Evolutionary conservation across 1,140 invertebrate genomes (phyloP).

Genomic region (Manduca sexta): DNA sequence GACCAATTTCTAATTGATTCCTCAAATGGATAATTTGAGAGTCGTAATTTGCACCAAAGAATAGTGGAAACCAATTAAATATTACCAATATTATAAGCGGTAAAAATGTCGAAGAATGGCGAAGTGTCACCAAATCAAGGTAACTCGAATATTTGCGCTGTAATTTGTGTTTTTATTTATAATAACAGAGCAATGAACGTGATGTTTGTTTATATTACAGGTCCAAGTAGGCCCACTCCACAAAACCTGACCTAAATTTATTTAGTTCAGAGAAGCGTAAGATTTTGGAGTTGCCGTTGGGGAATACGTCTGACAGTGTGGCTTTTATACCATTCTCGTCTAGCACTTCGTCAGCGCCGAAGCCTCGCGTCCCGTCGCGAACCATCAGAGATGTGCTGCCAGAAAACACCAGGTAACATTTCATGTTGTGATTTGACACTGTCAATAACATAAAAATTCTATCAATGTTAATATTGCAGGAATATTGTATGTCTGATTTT

Average conservation of each 20-base stretch:
- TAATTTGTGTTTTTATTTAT: conserved; percentile 4
- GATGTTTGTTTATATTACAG: conserved; percentile 24
- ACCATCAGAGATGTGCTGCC: conserved; percentile 64
- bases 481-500: too few relatives aligned
- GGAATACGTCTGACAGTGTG: conserved; percentile 54
- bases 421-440: too few relatives aligned
- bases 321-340: conserved; percentile 59
- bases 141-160: conserved; percentile 30
- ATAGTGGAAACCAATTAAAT: conserved; percentile 27
- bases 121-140: conserved; percentile 69
- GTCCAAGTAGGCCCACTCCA: conserved; percentile 53
- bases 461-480: too few relatives aligned
- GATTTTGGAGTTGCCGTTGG: conserved; percentile 53
- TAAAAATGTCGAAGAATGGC: conserved; percentile 71
- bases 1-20: conserved; percentile 22
- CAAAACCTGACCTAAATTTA: conserved; percentile 61
- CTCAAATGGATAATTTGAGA: conserved; percentile 42
- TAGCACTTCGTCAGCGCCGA: conserved; percentile 35
- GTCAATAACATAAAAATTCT: too few relatives aligned
- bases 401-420: conserved; percentile 56
- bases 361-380: conserved; percentile 44
- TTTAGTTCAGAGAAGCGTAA: conserved; percentile 59
- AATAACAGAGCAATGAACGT: background rate
- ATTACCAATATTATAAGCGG: conserved; percentile 19
- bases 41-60: conserved; percentile 29